phyloP scores from a whole-genome alignment of 2,113 vertebrate genomes.

The Rhea pennata region DNA sequence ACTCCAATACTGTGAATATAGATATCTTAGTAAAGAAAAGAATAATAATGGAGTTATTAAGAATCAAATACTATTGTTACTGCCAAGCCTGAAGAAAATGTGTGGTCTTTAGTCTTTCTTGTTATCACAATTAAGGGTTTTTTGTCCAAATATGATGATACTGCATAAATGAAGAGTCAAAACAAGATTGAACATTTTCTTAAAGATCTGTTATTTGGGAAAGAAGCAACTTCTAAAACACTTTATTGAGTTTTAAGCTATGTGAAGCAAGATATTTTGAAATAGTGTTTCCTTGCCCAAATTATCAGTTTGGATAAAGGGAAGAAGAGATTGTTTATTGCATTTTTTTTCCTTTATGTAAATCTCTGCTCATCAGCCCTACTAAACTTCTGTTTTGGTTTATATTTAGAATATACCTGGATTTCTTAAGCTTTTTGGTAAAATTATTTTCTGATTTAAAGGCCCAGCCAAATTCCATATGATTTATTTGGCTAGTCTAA shows the following conservation, averaged over 20 bases:
- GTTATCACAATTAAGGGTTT: neutral
- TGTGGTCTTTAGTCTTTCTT: conserved; percentile 12
- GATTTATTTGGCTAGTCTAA: conserved; percentile 28
- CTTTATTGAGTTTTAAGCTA: neutral
- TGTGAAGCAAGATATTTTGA: neutral
- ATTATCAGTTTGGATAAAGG: neutral
- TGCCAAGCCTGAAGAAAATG: conserved; percentile 10
- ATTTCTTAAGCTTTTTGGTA: neutral
- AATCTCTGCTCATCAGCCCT: neutral
- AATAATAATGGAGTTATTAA: conserved; percentile 19
- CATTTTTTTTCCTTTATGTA: neutral
- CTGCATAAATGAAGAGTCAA: neutral
- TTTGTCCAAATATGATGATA: neutral
- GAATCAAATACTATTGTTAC: conserved; percentile 3
- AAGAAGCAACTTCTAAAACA: neutral
- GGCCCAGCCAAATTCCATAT: neutral
- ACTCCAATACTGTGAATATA: neutral
- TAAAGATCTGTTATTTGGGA: neutral
- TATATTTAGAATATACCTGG: neutral
- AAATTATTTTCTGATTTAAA: conserved; percentile 23
- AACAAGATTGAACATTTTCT: neutral
- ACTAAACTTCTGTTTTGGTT: neutral
- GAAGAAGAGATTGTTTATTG: neutral
- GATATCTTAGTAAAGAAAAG: neutral
- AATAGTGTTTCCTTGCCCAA: neutral